phyloP scores from a whole-genome alignment of 2,888 invertebrate genomes.

The Cheilosia variabilis region DNA sequence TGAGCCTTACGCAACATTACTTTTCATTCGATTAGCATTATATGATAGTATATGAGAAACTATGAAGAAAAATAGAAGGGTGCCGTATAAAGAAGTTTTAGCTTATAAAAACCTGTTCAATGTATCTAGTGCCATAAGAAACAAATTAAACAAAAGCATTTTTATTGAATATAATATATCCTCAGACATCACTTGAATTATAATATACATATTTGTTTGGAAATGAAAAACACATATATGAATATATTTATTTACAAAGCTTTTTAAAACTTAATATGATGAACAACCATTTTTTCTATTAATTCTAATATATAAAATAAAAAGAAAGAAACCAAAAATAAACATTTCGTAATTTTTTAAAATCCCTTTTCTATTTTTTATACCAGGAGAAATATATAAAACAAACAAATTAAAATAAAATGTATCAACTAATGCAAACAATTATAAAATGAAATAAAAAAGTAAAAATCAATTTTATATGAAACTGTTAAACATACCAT shows the following conservation, averaged over 20 bases:
- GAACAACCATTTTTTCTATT: slow-evolving; percentile 64
- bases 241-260: slow-evolving; percentile 58
- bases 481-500: slow-evolving; percentile 56
- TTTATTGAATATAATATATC: slow-evolving; percentile 27
- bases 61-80: slow-evolving; percentile 9
- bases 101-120: slow-evolving; percentile 20
- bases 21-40: slow-evolving; percentile 35
- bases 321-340: slow-evolving; percentile 33
- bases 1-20: neutral
- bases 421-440: slow-evolving; percentile 39
- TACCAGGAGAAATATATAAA: slow-evolving; percentile 79
- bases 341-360: slow-evolving; percentile 77
- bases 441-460: slow-evolving; percentile 21
- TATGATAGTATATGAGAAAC: neutral
- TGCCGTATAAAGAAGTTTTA: neutral
- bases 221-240: slow-evolving; percentile 14
- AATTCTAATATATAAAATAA: slow-evolving; percentile 63
- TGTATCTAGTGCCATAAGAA: slow-evolving; percentile 10
- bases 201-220: slow-evolving; percentile 36
- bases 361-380: slow-evolving; percentile 82
- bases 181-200: slow-evolving; percentile 46
- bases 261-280: slow-evolving; percentile 57
- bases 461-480: slow-evolving; percentile 57
- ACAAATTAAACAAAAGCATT: slow-evolving; percentile 20
- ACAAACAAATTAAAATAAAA: slow-evolving; percentile 29